Base-by-base conservation (phyloP, 1,140 invertebrate genomes). In the Diachasmimorpha longicaudata region DNA sequence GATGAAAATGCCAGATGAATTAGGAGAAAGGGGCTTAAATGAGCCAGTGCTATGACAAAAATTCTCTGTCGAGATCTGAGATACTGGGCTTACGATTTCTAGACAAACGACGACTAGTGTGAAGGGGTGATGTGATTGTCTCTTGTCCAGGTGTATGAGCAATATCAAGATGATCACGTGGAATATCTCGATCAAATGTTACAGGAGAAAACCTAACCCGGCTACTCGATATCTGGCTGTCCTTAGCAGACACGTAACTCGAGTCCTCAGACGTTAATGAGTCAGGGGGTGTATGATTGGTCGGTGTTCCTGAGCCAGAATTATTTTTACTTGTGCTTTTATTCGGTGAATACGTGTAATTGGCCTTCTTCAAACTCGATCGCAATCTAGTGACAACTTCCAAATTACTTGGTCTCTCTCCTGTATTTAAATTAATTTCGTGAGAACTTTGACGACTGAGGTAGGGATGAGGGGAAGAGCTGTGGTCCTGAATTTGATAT, bases 261-360 rank as follows among this genome's bases (percentile, higher is more conserved):
- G 93, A 95, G 79, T 96, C 95, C 70, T 96, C 95, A 79, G 94
- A 95, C 0, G 94, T 94, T 14, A 95, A 82, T 79, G 94, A 95
- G 78, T 96, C 95, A 0, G 95, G 95, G 0, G 95, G 95, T 1
- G 95, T 96, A n/a, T 94, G 93, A 88, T 95, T 95, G 1, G 95
- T 96, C 31, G 95, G 94, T 0, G 95, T 96, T n/a, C 91, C 92
- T 0, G 91, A 92, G 0, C 91, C 91, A 0, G 93, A 93, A 73
- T 92, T 92, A 48, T 89, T 89, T 78, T 89, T 89, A 42, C 91
- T 91, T 4, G 91, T 90, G 25, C 88, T 90, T 69, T 91, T 91
- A 79, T 91, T 90, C 25, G 89, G 87, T 19, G 83, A 88, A 75
- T 86, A 89, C 1, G 86, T 81, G 74, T 91, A 92, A 81, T 92